Evolutionary conservation across 2,113 vertebrate genomes (phyloP), one percentile per base, ranked within the genome.

Genomic region (Rhizomys pruinosus): DNA sequence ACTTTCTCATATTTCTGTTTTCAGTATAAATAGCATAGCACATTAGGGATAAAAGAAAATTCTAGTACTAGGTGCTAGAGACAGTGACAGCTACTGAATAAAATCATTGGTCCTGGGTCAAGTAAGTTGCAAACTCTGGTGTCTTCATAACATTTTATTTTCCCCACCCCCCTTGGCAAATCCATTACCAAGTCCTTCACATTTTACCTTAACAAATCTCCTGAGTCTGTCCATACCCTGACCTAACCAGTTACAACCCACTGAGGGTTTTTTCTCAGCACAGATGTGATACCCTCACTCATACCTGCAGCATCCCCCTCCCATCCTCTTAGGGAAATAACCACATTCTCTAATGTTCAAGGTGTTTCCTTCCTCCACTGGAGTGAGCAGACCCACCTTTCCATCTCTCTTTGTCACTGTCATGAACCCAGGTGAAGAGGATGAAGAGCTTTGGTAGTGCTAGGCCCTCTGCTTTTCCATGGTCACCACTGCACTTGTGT

Each of bases 401-500:
- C 57, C 34, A 1, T 32, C 34, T 16, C 27, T 37, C 61, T 16
- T 57, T 74, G 47, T n/a, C 37, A 12, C 5, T 20, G 47, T 66
- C 42, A 39, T 47, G 42, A 39, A 47, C 55, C 55, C 37, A 71
- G 77, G 39, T 39, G n/a, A n/a, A n/a, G n/a, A n/a, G n/a, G n/a
- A 20, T 5, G 2, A 73, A 42, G 66, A 42, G 25, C 37, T n/a
- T 52, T 4, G 34, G 25, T 12, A 59, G 13, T 3, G 4, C 7
- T 5, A 1, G 25, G 16, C 27, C 55, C 61, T 61, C 57, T 5
- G 32, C 80, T 71, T 27, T 77, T 11, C 87, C 1, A 12, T 13
- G 8, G 42, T 23, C 29, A 42, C 22, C 13, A 1, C 1, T 39
- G 52, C 7, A 32, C 0, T 22, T 19, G 2, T 15, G 44, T 10